phyloP scores from a whole-genome alignment of 1,140 invertebrate genomes.

The Achroia grisella region DNA sequence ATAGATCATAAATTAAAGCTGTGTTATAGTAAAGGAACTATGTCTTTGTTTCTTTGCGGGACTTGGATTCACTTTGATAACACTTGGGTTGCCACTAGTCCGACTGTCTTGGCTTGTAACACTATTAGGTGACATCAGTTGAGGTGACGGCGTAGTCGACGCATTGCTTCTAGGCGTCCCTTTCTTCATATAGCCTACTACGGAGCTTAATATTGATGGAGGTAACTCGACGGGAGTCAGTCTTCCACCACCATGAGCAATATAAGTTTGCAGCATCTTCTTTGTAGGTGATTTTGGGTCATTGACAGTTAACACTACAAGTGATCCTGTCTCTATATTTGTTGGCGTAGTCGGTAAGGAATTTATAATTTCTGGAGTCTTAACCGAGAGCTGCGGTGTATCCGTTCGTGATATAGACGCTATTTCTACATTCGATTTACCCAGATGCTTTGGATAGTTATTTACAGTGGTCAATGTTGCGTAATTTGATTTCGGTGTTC shows the following conservation, averaged over 20 bases:
- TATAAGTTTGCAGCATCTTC: constrained; percentile 64
- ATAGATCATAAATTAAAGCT: constrained; percentile 22
- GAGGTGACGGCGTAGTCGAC: constrained; percentile 28
- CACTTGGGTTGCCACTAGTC: constrained; percentile 24
- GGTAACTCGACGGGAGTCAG: constrained; percentile 48
- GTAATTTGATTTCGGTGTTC: constrained; percentile 6
- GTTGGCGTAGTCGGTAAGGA: constrained; percentile 19
- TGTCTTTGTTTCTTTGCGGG: constrained; percentile 35
- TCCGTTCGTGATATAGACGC: constrained; percentile 12
- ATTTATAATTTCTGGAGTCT: not conserved
- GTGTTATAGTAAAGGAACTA: constrained; percentile 52
- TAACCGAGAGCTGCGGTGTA: not conserved
- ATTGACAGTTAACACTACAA: constrained; percentile 54
- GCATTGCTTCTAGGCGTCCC: constrained; percentile 32
- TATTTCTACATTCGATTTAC: constrained; percentile 8
- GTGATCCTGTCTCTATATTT: constrained; percentile 52
- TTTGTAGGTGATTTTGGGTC: constrained; percentile 53
- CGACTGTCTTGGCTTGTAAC: constrained; percentile 38
- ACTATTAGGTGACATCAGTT: constrained; percentile 39
- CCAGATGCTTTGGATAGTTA: constrained; percentile 10
- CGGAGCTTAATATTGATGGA: constrained; percentile 39
- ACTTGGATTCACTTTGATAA: constrained; percentile 27
- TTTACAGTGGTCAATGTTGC: constrained; percentile 17
- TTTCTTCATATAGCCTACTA: constrained; percentile 61
- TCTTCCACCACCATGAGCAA: constrained; percentile 39